These are phyloP conservation scores for Amaurobius ferox DNA, from an alignment of 2,888 invertebrate species.

Conservation along the genomic window DNA sequence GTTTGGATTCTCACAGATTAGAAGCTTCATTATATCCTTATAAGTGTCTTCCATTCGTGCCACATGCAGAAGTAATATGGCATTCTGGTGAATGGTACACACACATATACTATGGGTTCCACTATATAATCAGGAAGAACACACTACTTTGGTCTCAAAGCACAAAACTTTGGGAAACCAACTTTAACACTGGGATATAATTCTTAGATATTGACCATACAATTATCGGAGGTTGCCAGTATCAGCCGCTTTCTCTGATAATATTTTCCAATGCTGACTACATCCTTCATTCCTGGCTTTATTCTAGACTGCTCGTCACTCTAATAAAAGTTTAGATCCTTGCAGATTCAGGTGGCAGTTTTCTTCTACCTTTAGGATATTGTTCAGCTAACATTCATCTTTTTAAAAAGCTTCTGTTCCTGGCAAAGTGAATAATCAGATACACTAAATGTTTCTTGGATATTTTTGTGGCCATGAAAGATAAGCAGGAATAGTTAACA, in stretches of 20 bases:
- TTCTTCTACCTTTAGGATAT: neutral
- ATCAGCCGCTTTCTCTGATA: slow-evolving; percentile 31
- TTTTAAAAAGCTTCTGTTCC: slow-evolving; percentile 11
- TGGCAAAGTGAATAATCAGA: slow-evolving; percentile 17
- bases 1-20: no score
- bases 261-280: slow-evolving; percentile 5
- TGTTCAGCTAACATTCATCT: slow-evolving; percentile 5
- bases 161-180: slow-evolving; percentile 41
- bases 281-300: no score
- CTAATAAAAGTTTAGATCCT: neutral
- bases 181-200: slow-evolving; percentile 23
- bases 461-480: no score
- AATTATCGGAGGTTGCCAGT: slow-evolving; percentile 13
- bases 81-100: no score
- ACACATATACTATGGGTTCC: no score
- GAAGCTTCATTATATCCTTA: neutral
- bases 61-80: no score
- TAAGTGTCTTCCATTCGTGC: no score
- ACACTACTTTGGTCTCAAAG: slow-evolving; percentile 34
- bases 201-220: slow-evolving; percentile 17
- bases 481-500: slow-evolving; percentile 21
- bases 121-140: slow-evolving; percentile 15
- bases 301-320: no score
- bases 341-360: neutral
- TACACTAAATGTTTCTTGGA: neutral